phyloP scores from a whole-genome alignment of 2,797 vertebrate genomes.

The Oreochromis mossambicus region DNA sequence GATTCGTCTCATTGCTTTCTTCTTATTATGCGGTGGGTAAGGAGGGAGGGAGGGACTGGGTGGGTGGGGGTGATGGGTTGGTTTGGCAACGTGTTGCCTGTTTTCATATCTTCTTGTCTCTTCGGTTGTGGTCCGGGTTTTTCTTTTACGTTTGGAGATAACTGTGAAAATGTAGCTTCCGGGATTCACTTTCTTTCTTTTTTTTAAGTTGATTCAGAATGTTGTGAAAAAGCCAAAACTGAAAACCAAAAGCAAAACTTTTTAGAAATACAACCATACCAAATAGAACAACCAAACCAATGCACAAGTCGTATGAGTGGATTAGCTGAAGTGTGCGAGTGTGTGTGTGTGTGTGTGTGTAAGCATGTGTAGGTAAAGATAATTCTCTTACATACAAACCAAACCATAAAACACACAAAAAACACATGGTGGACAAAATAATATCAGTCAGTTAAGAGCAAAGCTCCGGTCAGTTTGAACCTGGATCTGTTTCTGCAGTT shows the following conservation, averaged over 20 bases:
- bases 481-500: neutral
- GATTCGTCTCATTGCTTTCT: slow-evolving; percentile 73
- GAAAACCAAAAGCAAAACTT: slow-evolving; percentile 71
- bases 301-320: slow-evolving; percentile 61
- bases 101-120: slow-evolving; percentile 66
- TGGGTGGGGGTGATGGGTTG: neutral
- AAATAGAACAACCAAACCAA: slow-evolving; percentile 73
- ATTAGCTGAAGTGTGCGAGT: neutral
- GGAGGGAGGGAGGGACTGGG: neutral
- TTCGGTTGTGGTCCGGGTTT: slow-evolving; percentile 57
- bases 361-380: slow-evolving; percentile 2
- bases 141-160: slow-evolving; percentile 57
- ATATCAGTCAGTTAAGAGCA: neutral
- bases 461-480: slow-evolving; percentile 7
- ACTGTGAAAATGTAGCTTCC: slow-evolving; percentile 81
- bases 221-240: slow-evolving; percentile 71
- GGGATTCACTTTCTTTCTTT: neutral
- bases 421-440: neutral
- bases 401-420: slow-evolving; percentile 38
- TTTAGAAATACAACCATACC: slow-evolving; percentile 64
- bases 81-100: slow-evolving; percentile 43
- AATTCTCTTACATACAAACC: slow-evolving; percentile 53
- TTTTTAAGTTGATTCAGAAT: slow-evolving; percentile 55
- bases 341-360: neutral
- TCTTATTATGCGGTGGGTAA: slow-evolving; percentile 47